Evolutionary conservation across 1,140 invertebrate genomes (phyloP).

Genomic region (Bombus waltoni): DNA sequence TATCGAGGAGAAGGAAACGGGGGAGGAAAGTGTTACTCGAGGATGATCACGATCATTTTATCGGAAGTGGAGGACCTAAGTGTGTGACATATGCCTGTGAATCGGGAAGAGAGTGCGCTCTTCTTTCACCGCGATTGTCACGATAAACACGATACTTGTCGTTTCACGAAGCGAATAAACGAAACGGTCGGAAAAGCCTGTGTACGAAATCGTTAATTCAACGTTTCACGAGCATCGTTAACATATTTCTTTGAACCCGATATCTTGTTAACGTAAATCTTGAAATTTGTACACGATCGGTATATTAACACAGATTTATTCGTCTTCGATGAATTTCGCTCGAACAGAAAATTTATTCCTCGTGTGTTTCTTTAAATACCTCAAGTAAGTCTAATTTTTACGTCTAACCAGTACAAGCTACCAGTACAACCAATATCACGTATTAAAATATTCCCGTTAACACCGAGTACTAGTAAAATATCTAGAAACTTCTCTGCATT

Average conservation of each 20-base stretch:
- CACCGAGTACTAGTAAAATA: too few relatives aligned
- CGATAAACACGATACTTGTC: neutral
- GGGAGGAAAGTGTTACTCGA: slow-evolving; percentile 27
- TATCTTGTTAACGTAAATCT: too few relatives aligned
- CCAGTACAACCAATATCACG: too few relatives aligned
- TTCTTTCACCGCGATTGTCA: neutral
- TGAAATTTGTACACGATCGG: neutral
- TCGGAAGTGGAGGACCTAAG: slow-evolving; percentile 60
- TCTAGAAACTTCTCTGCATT: too few relatives aligned
- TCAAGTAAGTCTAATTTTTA: too few relatives aligned
- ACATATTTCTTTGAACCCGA: neutral
- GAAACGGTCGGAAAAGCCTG: neutral
- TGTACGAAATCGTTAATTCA: neutral
- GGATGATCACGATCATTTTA: neutral
- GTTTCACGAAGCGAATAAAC: neutral
- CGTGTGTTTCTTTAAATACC: neutral
- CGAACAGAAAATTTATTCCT: neutral
- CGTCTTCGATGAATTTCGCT: too few relatives aligned
- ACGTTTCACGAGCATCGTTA: neutral
- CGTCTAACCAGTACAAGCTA: too few relatives aligned
- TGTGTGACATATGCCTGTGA: slow-evolving; percentile 64
- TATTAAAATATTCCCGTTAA: too few relatives aligned
- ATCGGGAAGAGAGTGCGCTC: slow-evolving; percentile 28
- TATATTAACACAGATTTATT: neutral
- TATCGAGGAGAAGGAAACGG: neutral